Base-by-base conservation (phyloP, 2,888 invertebrate species). In the Parnassius apollo region DNA sequence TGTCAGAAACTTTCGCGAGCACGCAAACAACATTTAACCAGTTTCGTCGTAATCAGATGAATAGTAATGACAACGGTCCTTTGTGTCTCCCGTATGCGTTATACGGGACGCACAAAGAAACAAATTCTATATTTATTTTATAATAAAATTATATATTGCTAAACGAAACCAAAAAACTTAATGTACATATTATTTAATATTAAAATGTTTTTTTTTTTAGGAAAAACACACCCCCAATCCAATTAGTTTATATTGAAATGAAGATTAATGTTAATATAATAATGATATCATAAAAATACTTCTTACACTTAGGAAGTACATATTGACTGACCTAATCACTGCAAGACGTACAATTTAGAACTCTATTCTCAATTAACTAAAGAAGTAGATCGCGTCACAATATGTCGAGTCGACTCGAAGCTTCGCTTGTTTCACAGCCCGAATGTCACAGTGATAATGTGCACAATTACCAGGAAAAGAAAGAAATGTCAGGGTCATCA, bases 371-470 rank as follows among this genome's bases (percentile, higher is more conserved):
- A 48, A 18, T 13, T 7, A 0, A 0, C 35, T 35, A 35, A 35
- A 35, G 35, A 35, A 35, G 35, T 25, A 11, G 35, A 45, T 51
- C 44, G 35, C 50, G 56, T 12, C 9, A 51, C 56, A 56, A 45
- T 61, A 50, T 56, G 45, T 57, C 2, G 12, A 56, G 22, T 56
- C 12, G 42, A 8, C 48, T n/a, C n/a, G 3, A 49, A 49, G 12
- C 13, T 49, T 44, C 18, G 42, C 18, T 12, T 2, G 35, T 42
- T 35, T 61, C 66, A 56, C 66, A 56, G 66, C 66, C 66, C 66
- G 71, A 69, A 71, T 69, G 69, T 66, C 50, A 61, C 61, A 56
- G 65, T 64, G 69, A 69, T 68, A 69, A 68, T 55, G 57, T 62
- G 57, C 67, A 59, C 66, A 68, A 68, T 70, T 71, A 71, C 63